Evolutionary conservation across 1,140 invertebrate genomes (phyloP), one percentile per base, ranked within the genome.

Genomic region (Contarinia nasturtii): DNA sequence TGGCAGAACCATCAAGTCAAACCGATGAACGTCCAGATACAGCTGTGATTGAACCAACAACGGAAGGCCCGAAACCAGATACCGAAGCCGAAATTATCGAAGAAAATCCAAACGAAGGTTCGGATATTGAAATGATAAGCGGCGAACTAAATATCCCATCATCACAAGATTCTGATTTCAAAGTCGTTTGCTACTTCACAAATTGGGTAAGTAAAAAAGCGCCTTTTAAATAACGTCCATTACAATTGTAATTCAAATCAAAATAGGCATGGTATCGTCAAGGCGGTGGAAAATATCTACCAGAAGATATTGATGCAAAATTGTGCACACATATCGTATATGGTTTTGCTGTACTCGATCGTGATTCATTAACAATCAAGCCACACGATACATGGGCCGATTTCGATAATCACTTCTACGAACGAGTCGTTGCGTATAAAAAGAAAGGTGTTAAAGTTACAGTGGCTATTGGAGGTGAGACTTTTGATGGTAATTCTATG

Each of bases 291-390:
- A 85, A 86, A 56, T 91, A 82, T 53, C 57, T 78, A 7, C 87
- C 87, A 7, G 79, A 79, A 54, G 73, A 90, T 53, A 87, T 93
- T 19, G 82, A 92, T 56, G 67, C 80, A 2, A 75, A 79, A 8
- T 68, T 93, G 0, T 94, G 90, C 54, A 90, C 88, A 0, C 90
- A 94, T 55, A 80, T 94, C 47, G 78, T 93, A 2, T 93, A 93
- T 55, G 88, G 87, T 1, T 95, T 93, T 60, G 88, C 87, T 1
- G 84, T 88, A 1, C 62, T 92, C 12, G 83, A 88, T 57, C 76
- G 73, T 12, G 75, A 80, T 1, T 73, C 75, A 10, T 62, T 90
- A 0, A 75, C 77, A 0, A 82, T 91, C 34, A 86, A 84, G 57
- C 77, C 84, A 1, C 85, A 89, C 55, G 88, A 91, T 60, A 80